These are phyloP conservation scores for Caiman crocodilus DNA, from an alignment of 2,797 vertebrate species.

Conservation along the genomic window DNA sequence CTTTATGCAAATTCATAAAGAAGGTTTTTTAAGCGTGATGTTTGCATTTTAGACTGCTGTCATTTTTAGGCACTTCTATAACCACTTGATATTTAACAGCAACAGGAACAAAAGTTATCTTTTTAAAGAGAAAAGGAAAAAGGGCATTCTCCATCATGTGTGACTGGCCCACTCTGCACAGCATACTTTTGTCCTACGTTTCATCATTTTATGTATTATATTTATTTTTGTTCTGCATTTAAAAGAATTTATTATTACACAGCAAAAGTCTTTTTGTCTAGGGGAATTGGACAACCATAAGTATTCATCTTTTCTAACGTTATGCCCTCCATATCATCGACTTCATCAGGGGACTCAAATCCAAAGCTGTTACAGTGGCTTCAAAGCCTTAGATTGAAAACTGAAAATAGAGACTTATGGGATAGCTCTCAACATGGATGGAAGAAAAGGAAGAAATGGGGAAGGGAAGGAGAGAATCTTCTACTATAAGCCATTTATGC, in stretches of 20 bases:
- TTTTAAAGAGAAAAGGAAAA: background rate
- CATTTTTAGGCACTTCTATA: background rate
- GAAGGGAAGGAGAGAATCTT: background rate
- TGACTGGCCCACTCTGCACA: accelerated
- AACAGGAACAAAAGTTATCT: background rate
- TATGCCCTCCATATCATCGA: background rate
- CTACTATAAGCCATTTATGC: background rate
- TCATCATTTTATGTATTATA: background rate
- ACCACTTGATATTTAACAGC: accelerated
- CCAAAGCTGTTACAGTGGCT: background rate
- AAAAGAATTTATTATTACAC: background rate
- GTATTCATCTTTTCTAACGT: background rate
- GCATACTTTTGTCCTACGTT: background rate
- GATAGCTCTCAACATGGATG: background rate
- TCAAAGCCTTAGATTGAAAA: background rate
- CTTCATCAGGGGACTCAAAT: background rate
- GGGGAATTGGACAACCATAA: background rate
- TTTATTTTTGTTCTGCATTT: background rate
- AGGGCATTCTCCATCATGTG: background rate
- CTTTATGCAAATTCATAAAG: background rate
- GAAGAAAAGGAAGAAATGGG: background rate
- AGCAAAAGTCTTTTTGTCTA: background rate
- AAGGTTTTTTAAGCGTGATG: background rate
- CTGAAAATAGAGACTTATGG: background rate
- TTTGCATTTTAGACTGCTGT: background rate